Evolutionary conservation across 1,140 invertebrate genomes (phyloP), one percentile per base, ranked within the genome.

Genomic region (Homalodisca vitripennis): DNA sequence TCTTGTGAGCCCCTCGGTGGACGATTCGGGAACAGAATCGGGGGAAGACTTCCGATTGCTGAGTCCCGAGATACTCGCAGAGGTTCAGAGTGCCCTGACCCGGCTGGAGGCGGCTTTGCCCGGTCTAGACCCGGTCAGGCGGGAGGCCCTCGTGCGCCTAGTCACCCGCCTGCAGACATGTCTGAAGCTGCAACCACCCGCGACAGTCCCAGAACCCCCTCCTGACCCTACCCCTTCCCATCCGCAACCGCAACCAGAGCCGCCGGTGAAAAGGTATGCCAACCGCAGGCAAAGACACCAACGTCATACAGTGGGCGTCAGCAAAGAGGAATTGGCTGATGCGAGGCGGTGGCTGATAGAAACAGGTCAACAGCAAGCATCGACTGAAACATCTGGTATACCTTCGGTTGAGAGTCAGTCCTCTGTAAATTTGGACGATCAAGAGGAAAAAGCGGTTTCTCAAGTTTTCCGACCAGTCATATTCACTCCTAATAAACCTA

Each of bases 251-350:
- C 73, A 75, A 20, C 72, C 74, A 1, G 60, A 70, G 14, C 67
- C 70, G 22, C 72, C 76, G 2, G 62, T 71, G 3, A 72, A 77
- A 60, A 69, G 75, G 6, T 74, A 76, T 57, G 72, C 68, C 20
- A 72, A 73, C 2, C 67, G 71, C 2, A 62, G 64, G 10, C 1
- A 68, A 0, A 67, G 73, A 20, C 68, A 74, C 31, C 84, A 85
- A 32, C 82, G 92, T 1, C 90, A 93, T 75, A 94, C 92, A 0
- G 90, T 94, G 2, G 91, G 90, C 20, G 92, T 93, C 1, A 92
- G 88, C 2, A 82, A 84, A 1, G 91, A 92, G 76, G 92, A 94
- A 73, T 78, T 94, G 27, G 89, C 87, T 0, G 84, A 88, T 70
- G 92, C 92, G 0, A 82, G 91, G 51, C 84, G 86, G 64, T 85